Evolutionary conservation across 2,113 vertebrate genomes (phyloP).

Genomic region (Notechis scutatus): DNA sequence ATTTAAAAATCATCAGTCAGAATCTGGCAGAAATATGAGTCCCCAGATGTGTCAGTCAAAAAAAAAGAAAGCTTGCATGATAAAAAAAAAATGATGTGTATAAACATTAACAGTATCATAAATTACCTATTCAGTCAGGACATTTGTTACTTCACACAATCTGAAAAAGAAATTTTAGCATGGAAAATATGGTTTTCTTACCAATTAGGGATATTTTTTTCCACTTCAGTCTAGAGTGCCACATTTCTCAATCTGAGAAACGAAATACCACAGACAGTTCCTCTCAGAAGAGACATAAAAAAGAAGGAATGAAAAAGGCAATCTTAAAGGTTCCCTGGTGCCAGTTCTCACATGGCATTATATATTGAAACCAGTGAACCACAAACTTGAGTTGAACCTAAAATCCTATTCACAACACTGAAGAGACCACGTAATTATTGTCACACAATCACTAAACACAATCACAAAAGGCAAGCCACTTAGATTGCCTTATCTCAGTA

Average conservation of each 20-base stretch:
- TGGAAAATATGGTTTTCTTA: not conserved
- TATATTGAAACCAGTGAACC: not conserved
- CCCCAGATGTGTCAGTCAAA: not conserved
- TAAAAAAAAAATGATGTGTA: not conserved
- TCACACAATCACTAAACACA: not conserved
- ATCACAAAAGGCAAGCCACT: too few relatives aligned
- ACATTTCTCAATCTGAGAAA: not conserved
- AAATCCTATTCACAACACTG: not conserved
- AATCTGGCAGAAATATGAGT: not conserved
- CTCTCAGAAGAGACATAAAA: not conserved
- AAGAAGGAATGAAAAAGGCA: not conserved
- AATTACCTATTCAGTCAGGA: not conserved
- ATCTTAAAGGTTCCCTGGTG: not conserved
- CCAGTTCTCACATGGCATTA: not conserved
- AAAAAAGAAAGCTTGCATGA: not conserved
- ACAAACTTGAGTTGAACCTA: not conserved
- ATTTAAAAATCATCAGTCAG: not conserved
- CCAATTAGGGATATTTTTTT: not conserved
- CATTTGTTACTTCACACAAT: not conserved
- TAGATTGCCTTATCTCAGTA: not conserved
- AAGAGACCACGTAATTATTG: not conserved
- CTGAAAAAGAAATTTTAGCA: not conserved
- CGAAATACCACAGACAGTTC: not conserved
- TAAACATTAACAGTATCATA: not conserved
- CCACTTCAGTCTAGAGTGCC: not conserved